phyloP scores from a whole-genome alignment of 2,888 invertebrate species.

The Liodrosophila aerea region DNA sequence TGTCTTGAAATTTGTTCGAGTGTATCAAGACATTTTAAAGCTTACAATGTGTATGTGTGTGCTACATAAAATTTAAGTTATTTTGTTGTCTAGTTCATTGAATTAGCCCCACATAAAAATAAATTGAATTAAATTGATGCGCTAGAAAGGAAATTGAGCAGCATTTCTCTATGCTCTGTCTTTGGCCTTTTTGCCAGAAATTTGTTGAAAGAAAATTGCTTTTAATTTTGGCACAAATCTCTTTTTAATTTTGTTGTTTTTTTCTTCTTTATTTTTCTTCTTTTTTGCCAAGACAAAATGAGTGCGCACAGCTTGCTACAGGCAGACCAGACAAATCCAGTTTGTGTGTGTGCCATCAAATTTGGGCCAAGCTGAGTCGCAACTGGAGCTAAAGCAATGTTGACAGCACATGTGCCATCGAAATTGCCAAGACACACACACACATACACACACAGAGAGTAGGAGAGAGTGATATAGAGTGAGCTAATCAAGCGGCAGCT shows the following conservation, averaged over 20 bases:
- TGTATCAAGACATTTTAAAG: constrained; percentile 52
- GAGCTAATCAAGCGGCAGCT: constrained; percentile 68
- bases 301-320: constrained; percentile 25
- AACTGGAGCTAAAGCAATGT: too few relatives aligned
- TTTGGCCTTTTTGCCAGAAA: constrained; percentile 11
- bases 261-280: constrained; percentile 6
- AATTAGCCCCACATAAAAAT: constrained; percentile 61
- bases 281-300: constrained; percentile 41
- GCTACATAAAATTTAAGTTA: constrained; percentile 59
- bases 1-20: constrained; percentile 7
- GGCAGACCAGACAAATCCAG: constrained; percentile 28
- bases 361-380: constrained; percentile 17
- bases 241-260: constrained; percentile 60
- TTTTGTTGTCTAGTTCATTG: constrained; percentile 68
- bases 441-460: not conserved
- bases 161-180: constrained; percentile 26
- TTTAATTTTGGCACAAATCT: constrained; percentile 72
- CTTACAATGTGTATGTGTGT: not conserved
- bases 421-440: constrained; percentile 38
- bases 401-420: constrained; percentile 57
- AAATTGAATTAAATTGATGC: constrained; percentile 71
- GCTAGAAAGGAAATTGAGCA: constrained; percentile 50
- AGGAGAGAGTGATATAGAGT: not conserved
- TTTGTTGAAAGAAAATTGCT: constrained; percentile 53
- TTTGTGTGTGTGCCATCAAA: constrained; percentile 22